Evolutionary conservation across 2,888 invertebrate genomes (phyloP), one percentile per base, ranked within the genome.

Genomic region (Scotopteryx bipunctaria): DNA sequence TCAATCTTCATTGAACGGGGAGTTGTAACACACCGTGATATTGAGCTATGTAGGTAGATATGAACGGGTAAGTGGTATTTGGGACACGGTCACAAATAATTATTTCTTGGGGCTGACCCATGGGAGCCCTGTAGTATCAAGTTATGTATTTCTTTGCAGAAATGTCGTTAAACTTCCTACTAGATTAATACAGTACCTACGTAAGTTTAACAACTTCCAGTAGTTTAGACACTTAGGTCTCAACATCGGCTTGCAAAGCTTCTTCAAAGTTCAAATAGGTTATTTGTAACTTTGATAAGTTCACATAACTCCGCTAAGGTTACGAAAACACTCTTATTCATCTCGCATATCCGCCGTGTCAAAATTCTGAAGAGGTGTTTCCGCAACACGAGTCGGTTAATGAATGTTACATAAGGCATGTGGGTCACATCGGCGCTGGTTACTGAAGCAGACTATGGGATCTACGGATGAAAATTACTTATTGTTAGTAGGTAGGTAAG

Each of bases 371-470:
- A 59, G 62, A 64, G 64, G 66, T 66, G 71, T 69, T 69, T 67
- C 69, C 68, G 68, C 63, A 64, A 59, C 56, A 67, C 58, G 57
- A 64, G 59, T 57, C 63, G 54, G 63, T 67, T 77, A 78, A 78
- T 79, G 70, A 77, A 77, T 75, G 71, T 73, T 76, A 71, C 67
- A 71, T 76, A 73, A 73, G 63, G 41, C 55, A 48, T 50, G 47
- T 33, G 57, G 65, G 64, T 63, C 55, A 61, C 59, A 62, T 55
- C 19, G n/a, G 57, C 42, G 13, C 6, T 35, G 42, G 54, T 38
- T n/a, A 43, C 21, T 57, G 47, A 56, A 48, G 56, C 43, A 48
- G 35, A 33, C 31, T 50, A 45, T 38, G 32, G 35, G 48, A 43
- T 49, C 43, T 19, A 50, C 43, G 25, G n/a, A n/a, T n/a, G n/a